These are phyloP conservation scores for Macrocentrus cingulum DNA, from an alignment of 1,140 invertebrate species.

Conservation along the genomic window DNA sequence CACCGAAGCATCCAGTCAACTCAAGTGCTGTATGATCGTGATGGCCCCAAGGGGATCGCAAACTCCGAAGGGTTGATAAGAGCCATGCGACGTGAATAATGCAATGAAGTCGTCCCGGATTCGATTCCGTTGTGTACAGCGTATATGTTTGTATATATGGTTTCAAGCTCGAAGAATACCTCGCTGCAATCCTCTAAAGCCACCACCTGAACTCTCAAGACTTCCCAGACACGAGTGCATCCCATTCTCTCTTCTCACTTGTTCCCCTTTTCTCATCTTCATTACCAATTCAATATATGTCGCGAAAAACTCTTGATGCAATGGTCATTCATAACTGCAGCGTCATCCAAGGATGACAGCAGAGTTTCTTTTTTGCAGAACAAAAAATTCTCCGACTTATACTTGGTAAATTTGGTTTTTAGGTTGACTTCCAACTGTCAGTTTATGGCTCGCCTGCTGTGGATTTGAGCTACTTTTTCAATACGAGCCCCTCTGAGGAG, in stretches of 20 bases:
- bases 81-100: conserved; percentile 39
- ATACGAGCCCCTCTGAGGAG: conserved; percentile 48
- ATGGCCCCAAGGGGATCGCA: conserved; percentile 7
- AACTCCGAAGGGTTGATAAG: conserved; percentile 3
- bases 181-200: too few species aligned
- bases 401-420: conserved; percentile 23
- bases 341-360: too few species aligned
- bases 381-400: too few species aligned
- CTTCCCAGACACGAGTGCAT: conserved; percentile 40
- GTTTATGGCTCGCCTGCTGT: conserved; percentile 55
- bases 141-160: too few species aligned
- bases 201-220: conserved; percentile 31
- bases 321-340: too few species aligned
- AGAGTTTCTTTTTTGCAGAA: too few species aligned
- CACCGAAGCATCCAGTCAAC: not conserved
- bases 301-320: too few species aligned
- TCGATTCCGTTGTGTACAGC: conserved; percentile 19
- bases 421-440: conserved; percentile 62
- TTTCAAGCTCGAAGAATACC: too few species aligned
- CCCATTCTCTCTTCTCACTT: conserved; percentile 6
- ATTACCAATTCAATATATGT: conserved; percentile 41
- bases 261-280: conserved; percentile 17
- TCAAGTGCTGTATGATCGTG: conserved; percentile 10
- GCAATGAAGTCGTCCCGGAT: conserved; percentile 36
- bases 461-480: conserved; percentile 61